Evolutionary conservation across 1,140 invertebrate genomes (phyloP), one percentile per base, ranked within the genome.

Genomic region (Heliconius eleuchia): DNA sequence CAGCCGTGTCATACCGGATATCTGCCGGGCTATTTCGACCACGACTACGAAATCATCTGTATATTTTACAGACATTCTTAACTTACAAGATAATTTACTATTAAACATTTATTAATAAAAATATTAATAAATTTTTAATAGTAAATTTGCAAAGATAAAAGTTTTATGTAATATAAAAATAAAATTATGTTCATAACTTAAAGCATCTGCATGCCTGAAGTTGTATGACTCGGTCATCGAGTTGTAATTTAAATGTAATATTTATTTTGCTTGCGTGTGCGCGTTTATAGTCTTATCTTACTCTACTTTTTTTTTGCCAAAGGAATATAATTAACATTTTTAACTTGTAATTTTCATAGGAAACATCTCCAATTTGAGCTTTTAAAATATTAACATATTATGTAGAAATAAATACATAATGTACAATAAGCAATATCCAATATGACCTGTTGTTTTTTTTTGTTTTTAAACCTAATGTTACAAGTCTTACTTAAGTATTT

Each of bases 1-100:
- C 89, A 88, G 83, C 80, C 85, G 86, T 88, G 90, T 92, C 91
- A 92, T 92, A 92, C 86, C 89, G 87, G 89, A 89, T 89, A 88
- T 90, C 89, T 88, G 83, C 80, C 83, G 83, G 84, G 87, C 89
- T 93, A 93, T 93, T 92, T 92, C 84, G 89, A 88, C 87, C 88
- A 83, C 85, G 83, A 85, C 79, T 76, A 55, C 75, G 76, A 74
- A 80, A 80, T 80, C 83, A 76, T 76, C 80, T 80, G 23, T 9
- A 60, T 66, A 27, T 27, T 84, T 83, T 85, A 85, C 81, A 74
- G 73, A 66, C 3, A 60, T 27, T 11, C 55, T 60, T 60, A n/a
- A 9, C n/a, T 57, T 57, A 23, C 19, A 57, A 57, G 55, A 57
- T 57, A 13, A 3, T 3, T 13, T 66, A 16, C 3, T 30, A 11